A percentile compares a stretch with the other conserved stretches of the same genome.
These are phyloP conservation scores for Axinella damicornis DNA, from an alignment of 37 sponge, comb jelly and placozoan species.

Conservation along the genomic window DNA sequence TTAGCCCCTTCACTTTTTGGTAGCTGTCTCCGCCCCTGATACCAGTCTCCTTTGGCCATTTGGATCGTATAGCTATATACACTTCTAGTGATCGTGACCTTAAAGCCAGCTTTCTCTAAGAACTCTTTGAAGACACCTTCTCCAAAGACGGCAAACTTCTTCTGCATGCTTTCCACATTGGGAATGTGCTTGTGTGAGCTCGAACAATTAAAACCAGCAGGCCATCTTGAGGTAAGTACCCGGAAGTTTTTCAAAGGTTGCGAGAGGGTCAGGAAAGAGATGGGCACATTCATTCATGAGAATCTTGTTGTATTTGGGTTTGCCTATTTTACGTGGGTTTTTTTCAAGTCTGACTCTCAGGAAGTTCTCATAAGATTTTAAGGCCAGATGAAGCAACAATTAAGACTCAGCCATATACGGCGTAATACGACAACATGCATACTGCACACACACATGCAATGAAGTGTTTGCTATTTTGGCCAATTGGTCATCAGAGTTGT, in stretches of 20 bases:
- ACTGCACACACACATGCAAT: too few species aligned
- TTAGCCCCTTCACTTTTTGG: too few species aligned
- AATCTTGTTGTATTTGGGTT: constrained; percentile 11
- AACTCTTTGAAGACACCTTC: neutral
- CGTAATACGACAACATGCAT: too few species aligned
- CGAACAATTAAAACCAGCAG: neutral
- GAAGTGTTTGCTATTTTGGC: too few species aligned
- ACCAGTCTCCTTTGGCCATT: constrained; percentile 7
- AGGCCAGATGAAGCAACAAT: too few species aligned
- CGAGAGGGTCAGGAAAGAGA: constrained; percentile 15
- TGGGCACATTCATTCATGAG: constrained; percentile 16
- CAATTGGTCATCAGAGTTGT: too few species aligned
- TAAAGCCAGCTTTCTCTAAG: constrained; percentile 9
- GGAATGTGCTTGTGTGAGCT: neutral
- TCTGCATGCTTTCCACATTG: neutral
- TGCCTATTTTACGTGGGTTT: too few species aligned
- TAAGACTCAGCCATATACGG: too few species aligned
- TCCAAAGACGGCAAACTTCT: neutral
- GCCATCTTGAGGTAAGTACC: constrained; percentile 5
- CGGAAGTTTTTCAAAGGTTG: neutral
- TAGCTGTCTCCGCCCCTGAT: too few species aligned
- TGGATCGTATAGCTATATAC: neutral
- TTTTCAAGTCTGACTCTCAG: too few species aligned
- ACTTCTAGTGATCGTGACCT: neutral
- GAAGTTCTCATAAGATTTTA: too few species aligned